These are phyloP conservation scores for Paracyprichromis sp. DNA, from an alignment of 2,113 vertebrate genomes.

Conservation along the genomic window DNA sequence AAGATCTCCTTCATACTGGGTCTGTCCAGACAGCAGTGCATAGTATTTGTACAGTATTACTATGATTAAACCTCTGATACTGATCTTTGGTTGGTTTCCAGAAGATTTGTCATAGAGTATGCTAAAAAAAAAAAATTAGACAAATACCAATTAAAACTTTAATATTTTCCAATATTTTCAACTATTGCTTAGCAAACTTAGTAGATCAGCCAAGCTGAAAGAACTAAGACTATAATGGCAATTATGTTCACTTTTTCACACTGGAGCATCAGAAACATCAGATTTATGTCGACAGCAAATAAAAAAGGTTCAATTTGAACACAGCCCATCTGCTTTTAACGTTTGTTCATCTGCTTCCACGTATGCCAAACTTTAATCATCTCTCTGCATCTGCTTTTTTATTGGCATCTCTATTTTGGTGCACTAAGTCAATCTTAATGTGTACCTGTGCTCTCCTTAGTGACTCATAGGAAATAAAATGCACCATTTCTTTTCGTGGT, in stretches of 20 bases:
- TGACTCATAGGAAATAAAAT: background rate
- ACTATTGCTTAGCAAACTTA: background rate
- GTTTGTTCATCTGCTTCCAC: background rate
- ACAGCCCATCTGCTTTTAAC: background rate
- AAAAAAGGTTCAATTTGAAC: background rate
- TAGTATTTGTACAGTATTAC: background rate
- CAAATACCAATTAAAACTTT: background rate
- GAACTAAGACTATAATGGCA: background rate
- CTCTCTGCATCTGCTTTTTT: background rate
- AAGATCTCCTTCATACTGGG: background rate
- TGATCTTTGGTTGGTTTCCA: background rate
- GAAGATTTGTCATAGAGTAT: background rate
- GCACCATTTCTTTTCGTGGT: background rate
- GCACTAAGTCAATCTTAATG: background rate
- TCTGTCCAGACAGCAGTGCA: background rate
- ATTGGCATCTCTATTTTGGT: background rate
- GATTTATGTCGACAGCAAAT: background rate
- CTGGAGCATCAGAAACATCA: background rate
- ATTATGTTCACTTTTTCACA: background rate
- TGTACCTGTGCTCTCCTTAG: background rate
- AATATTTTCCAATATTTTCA: background rate
- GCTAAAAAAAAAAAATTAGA: background rate
- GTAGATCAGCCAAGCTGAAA: background rate
- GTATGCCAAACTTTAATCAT: background rate
- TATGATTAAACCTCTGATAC: background rate